phyloP scores from a whole-genome alignment of 2,888 invertebrate genomes.

The Xylota sylvarum region DNA sequence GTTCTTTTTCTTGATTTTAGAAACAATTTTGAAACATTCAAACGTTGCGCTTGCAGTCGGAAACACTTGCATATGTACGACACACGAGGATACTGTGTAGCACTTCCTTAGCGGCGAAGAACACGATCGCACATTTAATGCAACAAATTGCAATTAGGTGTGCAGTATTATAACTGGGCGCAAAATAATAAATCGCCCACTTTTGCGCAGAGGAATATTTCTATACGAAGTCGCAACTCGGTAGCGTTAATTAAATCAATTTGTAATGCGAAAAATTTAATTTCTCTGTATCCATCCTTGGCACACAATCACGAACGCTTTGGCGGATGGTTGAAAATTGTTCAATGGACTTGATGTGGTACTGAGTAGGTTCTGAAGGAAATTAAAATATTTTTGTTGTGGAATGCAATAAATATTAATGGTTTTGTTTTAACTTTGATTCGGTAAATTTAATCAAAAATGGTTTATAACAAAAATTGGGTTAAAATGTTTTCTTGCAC shows the following conservation, averaged over 20 bases:
- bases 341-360: constrained; percentile 70
- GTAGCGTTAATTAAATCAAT: constrained; percentile 78
- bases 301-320: constrained; percentile 79
- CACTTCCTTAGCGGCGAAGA: constrained; percentile 67
- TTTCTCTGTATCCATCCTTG: constrained; percentile 78
- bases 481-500: constrained; percentile 18
- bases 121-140: constrained; percentile 74
- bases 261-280: constrained; percentile 74
- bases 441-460: constrained; percentile 59
- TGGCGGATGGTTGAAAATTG: constrained; percentile 78
- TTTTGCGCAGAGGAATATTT: constrained; percentile 57
- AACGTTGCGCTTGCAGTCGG: constrained; percentile 30
- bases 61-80: constrained; percentile 32
- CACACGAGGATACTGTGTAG: not conserved
- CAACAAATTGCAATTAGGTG: constrained; percentile 77
- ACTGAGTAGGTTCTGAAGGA: constrained; percentile 1
- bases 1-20: constrained; percentile 23
- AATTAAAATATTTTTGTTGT: constrained; percentile 12
- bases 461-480: constrained; percentile 33
- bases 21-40: constrained; percentile 27
- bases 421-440: constrained; percentile 51
- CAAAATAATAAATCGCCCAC: constrained; percentile 77
- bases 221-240: constrained; percentile 19
- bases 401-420: constrained; percentile 45
- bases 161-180: constrained; percentile 75